phyloP scores from a whole-genome alignment of 1,140 invertebrate genomes.

The Aphelinus atriplicis region DNA sequence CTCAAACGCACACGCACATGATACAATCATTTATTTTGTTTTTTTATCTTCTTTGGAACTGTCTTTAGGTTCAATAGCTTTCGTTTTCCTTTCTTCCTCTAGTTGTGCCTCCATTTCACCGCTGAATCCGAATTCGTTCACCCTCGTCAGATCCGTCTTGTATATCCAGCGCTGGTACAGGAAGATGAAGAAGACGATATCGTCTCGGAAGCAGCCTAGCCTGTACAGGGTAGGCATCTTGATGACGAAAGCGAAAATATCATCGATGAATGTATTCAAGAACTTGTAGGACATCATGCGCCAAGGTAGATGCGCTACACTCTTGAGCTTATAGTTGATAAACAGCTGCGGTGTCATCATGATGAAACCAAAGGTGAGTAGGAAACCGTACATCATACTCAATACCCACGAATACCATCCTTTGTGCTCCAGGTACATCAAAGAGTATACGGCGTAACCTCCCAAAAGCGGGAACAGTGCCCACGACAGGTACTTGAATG shows the following conservation, averaged over 20 bases:
- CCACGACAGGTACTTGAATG: constrained; percentile 97
- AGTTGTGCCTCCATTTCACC: constrained; percentile 72
- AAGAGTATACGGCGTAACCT: constrained; percentile 94
- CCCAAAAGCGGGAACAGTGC: constrained; percentile 91
- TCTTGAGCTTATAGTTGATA: constrained; percentile 99
- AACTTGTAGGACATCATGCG: constrained; percentile 99
- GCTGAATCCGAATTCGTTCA: constrained; percentile 97
- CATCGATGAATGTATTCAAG: constrained; percentile 99
- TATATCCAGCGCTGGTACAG: constrained; percentile 99
- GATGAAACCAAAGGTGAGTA: constrained; percentile 99
- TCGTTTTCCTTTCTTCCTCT: constrained; percentile 13
- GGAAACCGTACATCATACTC: constrained; percentile 97
- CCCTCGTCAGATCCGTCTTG: constrained; percentile 90
- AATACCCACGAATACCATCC: constrained; percentile 97
- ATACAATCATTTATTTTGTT: constrained; percentile 21
- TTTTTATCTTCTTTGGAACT: constrained; percentile 38
- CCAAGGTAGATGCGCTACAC: constrained; percentile 98
- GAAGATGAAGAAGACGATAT: constrained; percentile 98
- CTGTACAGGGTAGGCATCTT: constrained; percentile 99
- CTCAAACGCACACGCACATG: too few species aligned
- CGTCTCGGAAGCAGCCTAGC: constrained; percentile 95
- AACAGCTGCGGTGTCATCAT: constrained; percentile 99
- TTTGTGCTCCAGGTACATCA: constrained; percentile 98
- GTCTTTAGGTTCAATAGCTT: constrained; percentile 32
- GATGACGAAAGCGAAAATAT: constrained; percentile 99